Percentiles rank a stretch among this genome's conserved stretches.
Conservation (phyloP, 1,140 invertebrate species). For the Mycetomoellerius zeteki region DNA sequence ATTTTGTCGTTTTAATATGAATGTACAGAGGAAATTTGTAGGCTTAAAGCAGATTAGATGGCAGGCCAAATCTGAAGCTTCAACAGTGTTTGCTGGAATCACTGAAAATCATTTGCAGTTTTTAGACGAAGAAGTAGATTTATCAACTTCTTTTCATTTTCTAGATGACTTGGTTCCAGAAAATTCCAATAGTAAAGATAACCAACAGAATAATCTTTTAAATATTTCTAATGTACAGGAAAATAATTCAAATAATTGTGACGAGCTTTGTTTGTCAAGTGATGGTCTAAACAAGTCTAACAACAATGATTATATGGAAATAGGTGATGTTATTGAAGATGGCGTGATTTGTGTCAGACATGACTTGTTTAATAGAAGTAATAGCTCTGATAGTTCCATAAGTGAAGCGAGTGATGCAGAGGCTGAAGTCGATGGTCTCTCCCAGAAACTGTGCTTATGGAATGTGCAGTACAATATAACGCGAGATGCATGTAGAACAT, state of each 20-base stretch:
- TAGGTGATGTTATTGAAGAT: not conserved
- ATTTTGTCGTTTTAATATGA: too few relatives aligned
- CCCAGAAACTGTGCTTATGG: not conserved
- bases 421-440: not conserved
- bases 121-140: too few relatives aligned
- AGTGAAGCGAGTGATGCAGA: not conserved
- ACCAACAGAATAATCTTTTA: not conserved
- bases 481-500: not conserved
- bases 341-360: not conserved
- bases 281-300: not conserved
- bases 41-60: too few relatives aligned
- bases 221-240: not conserved
- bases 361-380: not conserved
- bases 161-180: too few relatives aligned
- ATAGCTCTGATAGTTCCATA: not conserved
- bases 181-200: not conserved
- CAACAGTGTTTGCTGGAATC: too few relatives aligned
- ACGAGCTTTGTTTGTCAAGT: constrained; percentile 11
- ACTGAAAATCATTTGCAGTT: too few relatives aligned
- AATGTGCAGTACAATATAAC: not conserved
- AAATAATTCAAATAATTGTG: constrained; percentile 6
- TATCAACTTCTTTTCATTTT: too few relatives aligned
- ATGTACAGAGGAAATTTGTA: too few relatives aligned
- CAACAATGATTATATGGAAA: not conserved
- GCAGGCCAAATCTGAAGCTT: too few relatives aligned